Conservation (phyloP, 2,797 vertebrate species). For the Melanotaenia boesemani region DNA sequence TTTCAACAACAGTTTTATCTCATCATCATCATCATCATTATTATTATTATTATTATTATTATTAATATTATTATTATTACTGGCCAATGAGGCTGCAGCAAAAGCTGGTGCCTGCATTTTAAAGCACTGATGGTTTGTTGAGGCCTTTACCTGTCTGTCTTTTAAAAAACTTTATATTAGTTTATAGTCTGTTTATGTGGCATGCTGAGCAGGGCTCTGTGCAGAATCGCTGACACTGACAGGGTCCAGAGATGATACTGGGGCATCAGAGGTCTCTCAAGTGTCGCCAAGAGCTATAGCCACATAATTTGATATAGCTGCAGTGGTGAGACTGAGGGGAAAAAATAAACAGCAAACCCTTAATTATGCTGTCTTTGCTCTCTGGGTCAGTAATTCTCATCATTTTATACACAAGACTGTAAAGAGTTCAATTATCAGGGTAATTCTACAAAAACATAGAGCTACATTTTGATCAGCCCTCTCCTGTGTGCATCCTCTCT, state of each 20-base stretch:
- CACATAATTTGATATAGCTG: constrained; percentile 80
- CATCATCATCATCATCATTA: too few species aligned
- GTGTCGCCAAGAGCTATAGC: constrained; percentile 69
- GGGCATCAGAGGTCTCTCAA: constrained; percentile 74
- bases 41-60: not conserved
- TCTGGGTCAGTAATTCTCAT: constrained; percentile 43
- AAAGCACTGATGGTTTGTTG: not conserved
- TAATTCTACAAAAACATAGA: constrained; percentile 24
- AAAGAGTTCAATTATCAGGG: constrained; percentile 42
- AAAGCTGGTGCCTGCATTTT: constrained; percentile 38
- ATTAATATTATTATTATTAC: not conserved
- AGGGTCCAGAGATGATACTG: constrained; percentile 59
- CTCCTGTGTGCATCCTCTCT: constrained; percentile 30
- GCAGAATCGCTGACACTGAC: constrained; percentile 75
- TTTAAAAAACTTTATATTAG: constrained; percentile 10
- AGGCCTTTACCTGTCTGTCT: constrained; percentile 9
- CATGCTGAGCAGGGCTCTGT: constrained; percentile 61
- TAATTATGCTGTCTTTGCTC: constrained; percentile 58
- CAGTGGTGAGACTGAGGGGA: constrained; percentile 67
- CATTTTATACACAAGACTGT: constrained; percentile 36
- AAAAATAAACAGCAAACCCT: constrained; percentile 64
- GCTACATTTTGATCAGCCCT: constrained; percentile 46
- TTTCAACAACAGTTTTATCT: not conserved
- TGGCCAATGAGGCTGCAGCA: constrained; percentile 32
- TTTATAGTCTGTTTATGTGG: constrained; percentile 52